Conservation (phyloP, 2,113 vertebrate genomes). For the Actinemys pallida region DNA sequence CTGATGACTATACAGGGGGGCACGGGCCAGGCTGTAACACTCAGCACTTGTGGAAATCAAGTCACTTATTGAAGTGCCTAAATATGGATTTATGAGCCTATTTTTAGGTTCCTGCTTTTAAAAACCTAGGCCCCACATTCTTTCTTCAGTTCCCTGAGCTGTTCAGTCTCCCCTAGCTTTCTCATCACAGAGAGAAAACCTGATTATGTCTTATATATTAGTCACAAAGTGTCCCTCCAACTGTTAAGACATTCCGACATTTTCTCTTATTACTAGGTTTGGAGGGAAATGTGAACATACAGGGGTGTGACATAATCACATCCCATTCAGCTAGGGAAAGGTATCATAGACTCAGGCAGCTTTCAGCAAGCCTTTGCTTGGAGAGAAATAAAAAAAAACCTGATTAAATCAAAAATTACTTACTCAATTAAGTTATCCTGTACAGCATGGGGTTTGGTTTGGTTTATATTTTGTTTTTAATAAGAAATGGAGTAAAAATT, state of each 20-base stretch:
- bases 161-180: constrained; percentile 47
- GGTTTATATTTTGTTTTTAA: not conserved
- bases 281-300: constrained; percentile 62
- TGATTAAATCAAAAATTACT: constrained; percentile 15
- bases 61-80: not conserved
- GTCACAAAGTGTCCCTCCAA: constrained; percentile 52
- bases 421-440: constrained; percentile 51
- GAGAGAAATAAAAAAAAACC: constrained; percentile 39
- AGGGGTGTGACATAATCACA: constrained; percentile 69
- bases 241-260: constrained; percentile 65
- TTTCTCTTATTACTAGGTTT: constrained; percentile 56
- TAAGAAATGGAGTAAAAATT: not conserved
- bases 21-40: not conserved
- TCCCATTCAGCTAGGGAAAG: constrained; percentile 43
- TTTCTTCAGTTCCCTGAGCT: constrained; percentile 7
- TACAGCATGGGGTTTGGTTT: not conserved
- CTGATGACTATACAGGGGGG: not conserved
- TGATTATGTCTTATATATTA: constrained; percentile 63
- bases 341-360: constrained; percentile 49
- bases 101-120: constrained; percentile 4
- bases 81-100: not conserved
- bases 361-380: constrained; percentile 49
- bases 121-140: not conserved
- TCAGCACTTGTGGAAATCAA: not conserved
- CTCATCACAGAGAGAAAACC: constrained; percentile 66